Evolutionary conservation across 2,888 invertebrate species (phyloP), one percentile per base, ranked within the genome.

Genomic region (Sminthurinus aureus): DNA sequence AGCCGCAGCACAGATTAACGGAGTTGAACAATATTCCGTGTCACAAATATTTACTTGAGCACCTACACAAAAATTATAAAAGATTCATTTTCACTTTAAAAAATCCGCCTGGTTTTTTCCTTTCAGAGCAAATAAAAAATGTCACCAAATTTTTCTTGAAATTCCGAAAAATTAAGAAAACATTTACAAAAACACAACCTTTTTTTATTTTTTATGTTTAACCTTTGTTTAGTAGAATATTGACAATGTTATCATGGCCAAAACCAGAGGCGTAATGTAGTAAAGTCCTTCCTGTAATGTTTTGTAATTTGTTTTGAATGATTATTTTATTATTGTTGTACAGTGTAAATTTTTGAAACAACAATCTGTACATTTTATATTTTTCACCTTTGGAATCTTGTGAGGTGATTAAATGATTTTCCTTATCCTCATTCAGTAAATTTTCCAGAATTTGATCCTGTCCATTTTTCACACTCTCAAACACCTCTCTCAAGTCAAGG

Each of bases 401-500:
- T 52, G 52, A 52, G 13, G 8, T 52, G 52, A 52, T 8, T 13
- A 52, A 52, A 52, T 52, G 9, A 11, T 52, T 8, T 11, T 8
- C 52, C 8, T 52, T 52, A 13, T 52, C 52, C 8, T 13, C 52
- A 8, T 52, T 8, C 52, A 52, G 52, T 13, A 52, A 52, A 52
- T 13, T 52, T 13, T 52, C 52, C 8, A 52, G 52, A 52, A 52
- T 69, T 69, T 69, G 69, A 8, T 12, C 9, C 11, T 22, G 22
- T 69, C 69, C 22, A 9, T 20, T 69, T 69, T 13, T 75, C 26
- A 18, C 75, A n/a, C 74, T 3, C 52, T 52, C 52, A 52, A 52
- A 52, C 8, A 50, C 50, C 18, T 13, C 75, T 18, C 20, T 24
- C 0, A 82, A 73, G 26, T 85, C 95, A 0, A 96, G 95, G 50